A percentile compares a stretch with the other conserved stretches of the same genome.
Evolutionary conservation across 1,140 invertebrate species (phyloP).

Genomic region (Zelostemma sp.): DNA sequence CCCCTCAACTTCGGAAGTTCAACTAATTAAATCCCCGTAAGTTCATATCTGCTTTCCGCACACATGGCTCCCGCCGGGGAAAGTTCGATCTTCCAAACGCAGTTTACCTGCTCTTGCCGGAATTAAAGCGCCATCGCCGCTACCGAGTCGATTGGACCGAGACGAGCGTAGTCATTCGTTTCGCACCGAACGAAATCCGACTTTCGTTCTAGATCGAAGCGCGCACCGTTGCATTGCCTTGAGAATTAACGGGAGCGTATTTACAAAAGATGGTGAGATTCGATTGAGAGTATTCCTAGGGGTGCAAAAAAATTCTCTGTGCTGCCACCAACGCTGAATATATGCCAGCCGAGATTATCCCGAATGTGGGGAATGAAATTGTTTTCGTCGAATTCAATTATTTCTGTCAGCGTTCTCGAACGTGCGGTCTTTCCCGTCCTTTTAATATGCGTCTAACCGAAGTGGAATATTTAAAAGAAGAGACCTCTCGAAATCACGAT

Average conservation of each 20-base stretch:
- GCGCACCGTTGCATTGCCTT: slow-evolving; percentile 41
- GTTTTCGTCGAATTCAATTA: slow-evolving; percentile 44
- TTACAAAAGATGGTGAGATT: slow-evolving; percentile 44
- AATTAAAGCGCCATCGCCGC: slow-evolving; percentile 39
- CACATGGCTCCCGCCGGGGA: slow-evolving; percentile 51
- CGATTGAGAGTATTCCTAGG: slow-evolving; percentile 45
- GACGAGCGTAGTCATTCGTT: slow-evolving; percentile 42
- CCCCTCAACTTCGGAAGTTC: slow-evolving; percentile 50
- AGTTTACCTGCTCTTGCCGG: slow-evolving; percentile 38
- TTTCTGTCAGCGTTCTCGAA: slow-evolving; percentile 38
- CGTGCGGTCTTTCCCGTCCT: background rate
- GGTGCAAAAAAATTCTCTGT: slow-evolving; percentile 36
- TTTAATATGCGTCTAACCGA: too few relatives aligned
- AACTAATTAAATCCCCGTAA: slow-evolving; percentile 66
- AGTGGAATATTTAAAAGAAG: too few relatives aligned
- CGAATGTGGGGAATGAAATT: slow-evolving; percentile 38
- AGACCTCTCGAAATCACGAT: too few relatives aligned
- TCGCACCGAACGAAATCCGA: slow-evolving; percentile 38
- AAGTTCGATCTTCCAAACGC: slow-evolving; percentile 54
- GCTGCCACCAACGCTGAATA: background rate
- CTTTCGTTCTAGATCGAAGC: slow-evolving; percentile 16
- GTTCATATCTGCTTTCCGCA: slow-evolving; percentile 65
- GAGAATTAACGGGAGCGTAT: slow-evolving; percentile 43
- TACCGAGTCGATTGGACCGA: slow-evolving; percentile 39
- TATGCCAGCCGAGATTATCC: slow-evolving; percentile 33